phyloP scores from a whole-genome alignment of 2,888 invertebrate genomes.

The Agriopis aurantiaria region DNA sequence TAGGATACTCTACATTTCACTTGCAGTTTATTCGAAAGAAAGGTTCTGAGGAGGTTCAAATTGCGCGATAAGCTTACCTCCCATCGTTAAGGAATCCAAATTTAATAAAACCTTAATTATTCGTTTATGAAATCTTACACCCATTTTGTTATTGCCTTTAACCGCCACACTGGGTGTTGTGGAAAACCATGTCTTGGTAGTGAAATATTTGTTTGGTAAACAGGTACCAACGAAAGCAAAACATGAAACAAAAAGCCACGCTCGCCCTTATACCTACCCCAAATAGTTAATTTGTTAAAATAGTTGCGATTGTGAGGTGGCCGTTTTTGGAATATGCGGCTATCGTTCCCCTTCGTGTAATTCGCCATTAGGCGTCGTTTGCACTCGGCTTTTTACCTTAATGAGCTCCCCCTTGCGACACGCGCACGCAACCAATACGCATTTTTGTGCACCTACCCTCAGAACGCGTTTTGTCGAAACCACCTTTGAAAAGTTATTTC shows the following conservation, averaged over 20 bases:
- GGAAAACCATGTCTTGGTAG: too few relatives aligned
- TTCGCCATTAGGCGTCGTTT: slow-evolving; percentile 85
- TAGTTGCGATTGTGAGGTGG: slow-evolving; percentile 48
- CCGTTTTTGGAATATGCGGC: slow-evolving; percentile 57
- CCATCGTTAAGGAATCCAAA: too few relatives aligned
- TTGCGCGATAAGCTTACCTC: too few relatives aligned
- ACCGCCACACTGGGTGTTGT: too few relatives aligned
- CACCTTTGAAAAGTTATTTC: slow-evolving; percentile 39
- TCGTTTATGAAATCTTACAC: too few relatives aligned
- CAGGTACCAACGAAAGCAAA: background rate
- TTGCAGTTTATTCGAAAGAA: too few relatives aligned
- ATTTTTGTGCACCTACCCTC: slow-evolving; percentile 78
- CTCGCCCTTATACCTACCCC: slow-evolving; percentile 20
- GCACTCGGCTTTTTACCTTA: slow-evolving; percentile 86
- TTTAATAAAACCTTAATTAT: too few relatives aligned
- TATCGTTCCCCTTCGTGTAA: slow-evolving; percentile 84
- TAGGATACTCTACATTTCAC: too few relatives aligned
- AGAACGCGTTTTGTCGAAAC: slow-evolving; percentile 45
- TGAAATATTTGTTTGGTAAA: background rate
- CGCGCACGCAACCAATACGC: slow-evolving; percentile 78
- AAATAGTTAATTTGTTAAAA: slow-evolving; percentile 41
- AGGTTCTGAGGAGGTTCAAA: too few relatives aligned
- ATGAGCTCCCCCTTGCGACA: slow-evolving; percentile 78
- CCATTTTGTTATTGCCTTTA: too few relatives aligned
- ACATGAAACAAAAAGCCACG: slow-evolving; percentile 14